Evolutionary conservation across 53 echinoderm and acorn worm genomes (phyloP).

Genomic region (Patiria pectinifera): DNA sequence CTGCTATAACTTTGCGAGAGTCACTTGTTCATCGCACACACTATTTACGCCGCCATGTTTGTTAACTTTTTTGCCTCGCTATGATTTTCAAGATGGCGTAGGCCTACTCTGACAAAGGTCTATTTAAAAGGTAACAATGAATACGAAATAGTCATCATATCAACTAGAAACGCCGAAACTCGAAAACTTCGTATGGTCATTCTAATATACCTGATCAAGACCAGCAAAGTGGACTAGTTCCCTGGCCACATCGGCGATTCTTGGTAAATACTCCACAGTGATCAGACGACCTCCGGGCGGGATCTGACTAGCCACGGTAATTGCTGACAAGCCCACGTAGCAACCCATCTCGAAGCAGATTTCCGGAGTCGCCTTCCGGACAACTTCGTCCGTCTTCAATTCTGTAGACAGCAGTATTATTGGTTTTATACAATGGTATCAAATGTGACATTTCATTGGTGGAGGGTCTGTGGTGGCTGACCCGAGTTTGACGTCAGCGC

Average conservation of each 20-base stretch:
- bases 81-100: no score
- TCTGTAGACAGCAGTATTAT: neutral
- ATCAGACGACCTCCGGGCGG: constrained; percentile 60
- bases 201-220: constrained; percentile 1
- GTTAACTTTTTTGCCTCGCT: no score
- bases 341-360: constrained; percentile 65
- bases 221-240: constrained; percentile 59
- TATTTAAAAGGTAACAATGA: no score
- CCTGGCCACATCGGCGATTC: constrained; percentile 31
- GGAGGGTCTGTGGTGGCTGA: no score
- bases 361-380: constrained; percentile 46
- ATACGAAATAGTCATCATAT: neutral
- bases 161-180: neutral
- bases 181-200: neutral
- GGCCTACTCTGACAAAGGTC: no score
- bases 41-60: no score
- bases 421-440: no score
- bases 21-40: no score
- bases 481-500: no score
- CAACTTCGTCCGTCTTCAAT: constrained; percentile 35
- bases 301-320: constrained; percentile 45
- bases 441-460: no score
- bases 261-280: constrained; percentile 44
- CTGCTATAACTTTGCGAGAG: no score
- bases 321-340: constrained; percentile 65